Percentiles rank a stretch among this genome's conserved stretches.
phyloP scores from a whole-genome alignment of 2,888 invertebrate genomes.

The Polyploca ridens region DNA sequence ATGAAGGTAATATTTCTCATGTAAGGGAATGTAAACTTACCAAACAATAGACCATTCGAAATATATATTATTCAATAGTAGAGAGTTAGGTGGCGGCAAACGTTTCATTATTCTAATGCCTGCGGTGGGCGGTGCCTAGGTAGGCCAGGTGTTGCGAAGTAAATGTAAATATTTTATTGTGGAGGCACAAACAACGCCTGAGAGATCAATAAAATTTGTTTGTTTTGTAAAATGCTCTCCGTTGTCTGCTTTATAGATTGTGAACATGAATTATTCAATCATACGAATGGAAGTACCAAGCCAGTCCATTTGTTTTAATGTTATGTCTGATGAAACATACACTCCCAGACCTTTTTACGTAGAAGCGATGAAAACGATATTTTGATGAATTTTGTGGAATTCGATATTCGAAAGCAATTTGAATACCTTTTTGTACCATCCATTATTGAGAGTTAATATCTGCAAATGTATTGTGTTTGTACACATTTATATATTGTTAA shows the following conservation, averaged over 20 bases:
- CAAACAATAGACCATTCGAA: slow-evolving; percentile 37
- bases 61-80: slow-evolving; percentile 69
- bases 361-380: slow-evolving; percentile 20
- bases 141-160: slow-evolving; percentile 78
- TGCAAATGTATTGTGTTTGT: neutral
- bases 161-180: slow-evolving; percentile 84
- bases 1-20: slow-evolving; percentile 15
- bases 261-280: slow-evolving; percentile 81
- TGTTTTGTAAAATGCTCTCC: slow-evolving; percentile 81
- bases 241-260: slow-evolving; percentile 81
- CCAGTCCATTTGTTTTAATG: slow-evolving; percentile 78
- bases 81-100: slow-evolving; percentile 58
- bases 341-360: slow-evolving; percentile 37
- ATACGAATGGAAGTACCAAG: slow-evolving; percentile 67
- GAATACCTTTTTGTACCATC: neutral
- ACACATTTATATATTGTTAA: neutral
- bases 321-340: slow-evolving; percentile 70
- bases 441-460: neutral
- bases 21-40: slow-evolving; percentile 26
- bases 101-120: slow-evolving; percentile 80
- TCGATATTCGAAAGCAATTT: slow-evolving; percentile 11
- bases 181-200: slow-evolving; percentile 79
- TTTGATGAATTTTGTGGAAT: slow-evolving; percentile 24
- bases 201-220: slow-evolving; percentile 85
- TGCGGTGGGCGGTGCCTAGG: slow-evolving; percentile 64